phyloP scores from a whole-genome alignment of 2,888 invertebrate species.

The Morinoia aosen region DNA sequence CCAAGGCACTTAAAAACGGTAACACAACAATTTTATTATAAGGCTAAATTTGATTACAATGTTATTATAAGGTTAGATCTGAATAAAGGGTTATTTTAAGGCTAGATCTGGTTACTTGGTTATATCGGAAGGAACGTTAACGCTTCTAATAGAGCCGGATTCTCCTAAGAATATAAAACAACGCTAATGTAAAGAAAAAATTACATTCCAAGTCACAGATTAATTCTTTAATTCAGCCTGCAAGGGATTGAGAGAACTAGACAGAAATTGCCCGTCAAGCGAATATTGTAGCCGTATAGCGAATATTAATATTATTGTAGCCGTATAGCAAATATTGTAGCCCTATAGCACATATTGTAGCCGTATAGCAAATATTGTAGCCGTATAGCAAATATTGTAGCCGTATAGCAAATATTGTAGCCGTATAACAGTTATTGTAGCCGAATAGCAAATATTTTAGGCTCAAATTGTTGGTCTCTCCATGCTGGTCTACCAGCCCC shows the following conservation, averaged over 20 bases:
- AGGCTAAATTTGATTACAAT: too few relatives aligned
- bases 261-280: neutral
- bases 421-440: neutral
- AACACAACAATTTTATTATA: too few relatives aligned
- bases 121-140: neutral
- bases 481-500: too few relatives aligned
- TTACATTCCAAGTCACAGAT: too few relatives aligned
- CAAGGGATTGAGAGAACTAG: neutral
- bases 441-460: neutral
- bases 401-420: neutral
- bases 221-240: too few relatives aligned
- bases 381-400: neutral
- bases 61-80: too few relatives aligned
- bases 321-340: neutral
- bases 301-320: neutral
- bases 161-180: neutral
- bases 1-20: too few relatives aligned
- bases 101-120: neutral
- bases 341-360: neutral
- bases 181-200: too few relatives aligned
- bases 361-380: neutral
- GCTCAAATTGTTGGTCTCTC: too few relatives aligned
- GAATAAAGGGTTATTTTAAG: neutral
- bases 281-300: neutral
- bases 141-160: neutral